Evolutionary conservation across 30 jellyfish, hydroid and myxozoan species (phyloP).

Genomic region (Pseudorhiza aurosa): DNA sequence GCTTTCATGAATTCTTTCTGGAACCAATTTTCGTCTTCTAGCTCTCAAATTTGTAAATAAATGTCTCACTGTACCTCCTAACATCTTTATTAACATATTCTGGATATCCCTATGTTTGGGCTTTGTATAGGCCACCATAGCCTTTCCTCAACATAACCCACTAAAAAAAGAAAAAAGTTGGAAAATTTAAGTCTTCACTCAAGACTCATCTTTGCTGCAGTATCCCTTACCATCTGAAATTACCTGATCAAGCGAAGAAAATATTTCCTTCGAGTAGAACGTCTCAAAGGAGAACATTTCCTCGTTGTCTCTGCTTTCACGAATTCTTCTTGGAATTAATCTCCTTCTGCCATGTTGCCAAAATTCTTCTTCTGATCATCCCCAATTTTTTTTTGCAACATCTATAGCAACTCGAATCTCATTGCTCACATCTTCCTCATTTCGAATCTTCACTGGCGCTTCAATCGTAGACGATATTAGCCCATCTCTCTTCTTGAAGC

Average conservation of each 20-base stretch:
- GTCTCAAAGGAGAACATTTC: constrained; percentile 4
- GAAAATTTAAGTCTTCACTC: no score
- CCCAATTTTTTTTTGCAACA: neutral
- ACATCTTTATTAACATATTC: no score
- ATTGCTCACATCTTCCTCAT: constrained; percentile 16
- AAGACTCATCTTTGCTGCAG: no score
- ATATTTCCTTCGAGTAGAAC: constrained; percentile 7
- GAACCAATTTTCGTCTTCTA: constrained; percentile 1
- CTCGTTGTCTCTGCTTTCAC: constrained; percentile 20
- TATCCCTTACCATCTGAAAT: no score
- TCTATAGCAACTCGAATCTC: constrained; percentile 7
- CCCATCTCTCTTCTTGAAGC: constrained; percentile 24
- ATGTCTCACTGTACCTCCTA: no score
- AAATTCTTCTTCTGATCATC: neutral
- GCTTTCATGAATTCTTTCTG: constrained; percentile 24
- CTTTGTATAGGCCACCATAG: no score
- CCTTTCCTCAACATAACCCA: no score
- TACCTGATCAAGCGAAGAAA: constrained; percentile 35
- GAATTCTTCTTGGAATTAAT: constrained; percentile 15
- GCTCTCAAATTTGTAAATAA: no score
- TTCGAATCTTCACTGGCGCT: constrained; percentile 3
- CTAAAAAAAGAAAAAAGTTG: no score
- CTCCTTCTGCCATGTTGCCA: neutral
- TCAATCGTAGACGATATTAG: neutral
- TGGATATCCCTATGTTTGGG: no score